Conservation (phyloP, 2,113 vertebrate genomes). For the Fulica atra region DNA sequence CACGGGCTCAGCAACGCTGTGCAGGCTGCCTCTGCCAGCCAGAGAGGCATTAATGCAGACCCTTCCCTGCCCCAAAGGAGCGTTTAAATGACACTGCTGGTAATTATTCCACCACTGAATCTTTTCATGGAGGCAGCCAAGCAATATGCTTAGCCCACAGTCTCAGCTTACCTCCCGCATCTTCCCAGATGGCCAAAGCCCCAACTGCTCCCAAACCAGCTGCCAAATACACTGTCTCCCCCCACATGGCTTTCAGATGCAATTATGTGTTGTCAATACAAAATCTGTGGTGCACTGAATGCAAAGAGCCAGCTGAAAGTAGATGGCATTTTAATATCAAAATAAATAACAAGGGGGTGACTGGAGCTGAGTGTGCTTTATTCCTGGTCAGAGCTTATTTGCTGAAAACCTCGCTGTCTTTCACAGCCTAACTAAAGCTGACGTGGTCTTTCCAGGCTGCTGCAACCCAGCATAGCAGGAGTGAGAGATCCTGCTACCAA, state of each 20-base stretch:
- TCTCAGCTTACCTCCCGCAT: neutral
- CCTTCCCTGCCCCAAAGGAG: neutral
- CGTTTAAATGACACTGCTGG: neutral
- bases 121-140: neutral
- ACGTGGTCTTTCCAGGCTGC: neutral
- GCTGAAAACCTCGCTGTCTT: neutral
- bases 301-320: neutral
- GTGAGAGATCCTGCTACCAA: neutral
- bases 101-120: neutral
- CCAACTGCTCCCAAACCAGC: neutral
- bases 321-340: constrained; percentile 1
- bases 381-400: neutral
- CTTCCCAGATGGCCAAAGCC: constrained; percentile 21
- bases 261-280: neutral
- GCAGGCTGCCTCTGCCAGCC: neutral
- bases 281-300: neutral
- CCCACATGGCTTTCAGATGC: neutral
- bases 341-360: neutral
- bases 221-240: neutral
- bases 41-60: neutral
- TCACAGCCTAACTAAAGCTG: neutral
- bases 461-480: neutral
- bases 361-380: neutral
- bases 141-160: neutral
- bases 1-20: accelerated